A percentile compares a stretch with the other conserved stretches of the same genome.
phyloP scores from a whole-genome alignment of 2,797 vertebrate species.

The Dendrocincla fuliginosa region DNA sequence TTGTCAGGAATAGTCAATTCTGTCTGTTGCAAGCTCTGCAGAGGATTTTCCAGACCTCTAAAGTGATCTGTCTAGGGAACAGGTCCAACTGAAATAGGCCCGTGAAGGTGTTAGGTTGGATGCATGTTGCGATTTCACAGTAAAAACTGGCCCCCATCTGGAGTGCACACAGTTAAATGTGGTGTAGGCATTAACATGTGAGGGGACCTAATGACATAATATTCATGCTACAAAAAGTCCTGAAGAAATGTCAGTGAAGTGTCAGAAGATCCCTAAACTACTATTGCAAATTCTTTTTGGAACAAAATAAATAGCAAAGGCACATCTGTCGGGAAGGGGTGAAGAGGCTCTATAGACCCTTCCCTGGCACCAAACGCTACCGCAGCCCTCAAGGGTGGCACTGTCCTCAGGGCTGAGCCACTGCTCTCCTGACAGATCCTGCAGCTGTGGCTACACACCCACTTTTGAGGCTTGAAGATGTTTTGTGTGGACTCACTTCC shows the following conservation, averaged over 20 bases:
- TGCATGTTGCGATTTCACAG: neutral
- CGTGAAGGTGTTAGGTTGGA: neutral
- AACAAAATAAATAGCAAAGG: neutral
- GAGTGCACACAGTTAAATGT: neutral
- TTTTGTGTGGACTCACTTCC: fast-evolving
- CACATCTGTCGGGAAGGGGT: neutral
- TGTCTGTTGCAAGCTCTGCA: conserved; percentile 3
- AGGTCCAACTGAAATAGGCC: conserved; percentile 23
- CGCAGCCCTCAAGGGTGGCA: neutral
- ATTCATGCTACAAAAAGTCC: neutral
- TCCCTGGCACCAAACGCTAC: fast-evolving
- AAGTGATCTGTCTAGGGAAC: neutral
- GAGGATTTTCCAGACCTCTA: conserved; percentile 9
- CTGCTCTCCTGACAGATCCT: neutral
- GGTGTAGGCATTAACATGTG: neutral
- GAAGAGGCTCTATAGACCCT: neutral
- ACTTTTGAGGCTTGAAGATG: fast-evolving
- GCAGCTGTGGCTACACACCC: neutral
- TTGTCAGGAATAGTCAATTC: conserved; percentile 36
- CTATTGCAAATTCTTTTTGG: neutral
- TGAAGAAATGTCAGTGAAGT: conserved; percentile 26
- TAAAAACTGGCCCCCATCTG: neutral
- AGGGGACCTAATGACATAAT: neutral
- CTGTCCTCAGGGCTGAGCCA: neutral
- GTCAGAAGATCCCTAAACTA: neutral